Evolutionary conservation across 2,797 vertebrate species (phyloP).

Genomic region (Microcaecilia unicolor): DNA sequence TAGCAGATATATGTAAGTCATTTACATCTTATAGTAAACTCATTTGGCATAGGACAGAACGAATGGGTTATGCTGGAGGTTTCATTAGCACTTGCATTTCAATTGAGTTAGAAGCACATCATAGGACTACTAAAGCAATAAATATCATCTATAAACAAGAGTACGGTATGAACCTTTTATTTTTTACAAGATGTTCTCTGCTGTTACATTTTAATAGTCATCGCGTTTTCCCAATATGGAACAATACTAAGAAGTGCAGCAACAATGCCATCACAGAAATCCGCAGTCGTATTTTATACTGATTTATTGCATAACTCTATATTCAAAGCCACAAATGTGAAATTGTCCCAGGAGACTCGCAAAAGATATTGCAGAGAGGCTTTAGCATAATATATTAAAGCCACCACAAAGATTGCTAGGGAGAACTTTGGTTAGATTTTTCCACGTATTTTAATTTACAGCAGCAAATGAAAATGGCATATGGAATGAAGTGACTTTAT

Average conservation of each 20-base stretch:
- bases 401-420: neutral
- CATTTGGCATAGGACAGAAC: conserved; percentile 49
- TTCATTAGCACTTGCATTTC: conserved; percentile 65
- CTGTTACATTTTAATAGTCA: conserved; percentile 46
- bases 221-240: conserved; percentile 32
- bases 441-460: neutral
- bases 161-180: conserved; percentile 28
- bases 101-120: conserved; percentile 49
- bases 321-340: conserved; percentile 14
- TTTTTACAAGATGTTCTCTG: conserved; percentile 42
- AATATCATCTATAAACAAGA: conserved; percentile 58
- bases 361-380: conserved; percentile 5
- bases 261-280: conserved; percentile 8
- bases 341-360: conserved; percentile 9
- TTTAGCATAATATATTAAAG: conserved; percentile 4
- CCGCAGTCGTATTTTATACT: conserved; percentile 17
- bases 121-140: conserved; percentile 48
- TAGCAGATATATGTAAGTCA: conserved; percentile 60
- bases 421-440: neutral
- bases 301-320: conserved; percentile 21
- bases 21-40: conserved; percentile 54
- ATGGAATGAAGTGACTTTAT: conserved; percentile 1
- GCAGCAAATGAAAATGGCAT: conserved; percentile 1
- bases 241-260: conserved; percentile 22
- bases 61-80: conserved; percentile 40